Base-by-base conservation (phyloP, 2,797 vertebrate species). In the Gadopsis marmoratus region DNA sequence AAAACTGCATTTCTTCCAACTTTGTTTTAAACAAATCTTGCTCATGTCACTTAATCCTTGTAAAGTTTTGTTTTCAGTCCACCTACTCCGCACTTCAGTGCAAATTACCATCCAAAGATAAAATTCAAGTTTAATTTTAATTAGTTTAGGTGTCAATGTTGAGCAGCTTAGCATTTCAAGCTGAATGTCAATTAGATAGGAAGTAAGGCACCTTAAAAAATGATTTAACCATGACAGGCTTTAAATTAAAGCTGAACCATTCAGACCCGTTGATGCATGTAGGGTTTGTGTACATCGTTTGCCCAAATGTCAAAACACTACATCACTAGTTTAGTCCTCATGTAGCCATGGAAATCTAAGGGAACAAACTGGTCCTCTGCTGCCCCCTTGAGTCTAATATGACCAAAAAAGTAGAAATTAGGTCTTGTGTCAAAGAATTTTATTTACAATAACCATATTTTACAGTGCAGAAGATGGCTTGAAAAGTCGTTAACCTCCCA, bases 371-470 rank as follows among this genome's bases (percentile, higher is more conserved):
- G 14, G 67, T 68, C 62, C 87, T 93, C 74, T 93, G 78, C 90
- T 92, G 91, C 93, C 92, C 88, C 79, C 93, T 3, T 79, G 84
- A 68, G 92, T 4, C 10, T 21, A 85, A 23, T 0, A 13, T 54
- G 63, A 53, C 16, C 21, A 88, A 37, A 74, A 61, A 76, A 74
- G 5, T 2, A 23, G 23, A 76, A 56, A 31, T 37, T 5, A 55
- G 73, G 35, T 60, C 4, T 75, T 54, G 53, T 23, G 59, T 87
- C 88, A 83, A 84, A 76, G 67, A 17, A 80, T 76, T 94, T 94
- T 94, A 94, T 94, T 94, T 94, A 94, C 93, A 93, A 92, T 87
- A 92, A 89, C 82, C 74, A 85, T 88, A 86, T 83, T 85, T 90
- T 91, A 93, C 88, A 93, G 89, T 91, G 90, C 89, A 89, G 83